Percentiles rank a stretch among this genome's conserved stretches.
Evolutionary conservation across 2,888 invertebrate genomes (phyloP).

Genomic region (Caenorhabditis sp.): DNA sequence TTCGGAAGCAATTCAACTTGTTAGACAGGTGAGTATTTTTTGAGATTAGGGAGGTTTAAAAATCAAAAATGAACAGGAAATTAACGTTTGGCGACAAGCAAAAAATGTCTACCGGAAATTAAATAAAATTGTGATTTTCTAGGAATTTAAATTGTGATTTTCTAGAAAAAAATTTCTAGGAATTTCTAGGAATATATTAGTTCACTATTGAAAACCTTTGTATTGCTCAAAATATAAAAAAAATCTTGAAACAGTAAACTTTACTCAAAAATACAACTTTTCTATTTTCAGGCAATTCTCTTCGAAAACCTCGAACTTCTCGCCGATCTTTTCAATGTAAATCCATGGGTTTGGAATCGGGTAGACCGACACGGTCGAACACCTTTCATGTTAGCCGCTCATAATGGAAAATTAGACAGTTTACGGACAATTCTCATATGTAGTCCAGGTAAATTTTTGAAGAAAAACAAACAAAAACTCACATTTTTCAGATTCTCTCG

Average conservation of each 20-base stretch:
- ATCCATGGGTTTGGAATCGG: slow-evolving; percentile 50
- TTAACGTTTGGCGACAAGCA: too few species aligned
- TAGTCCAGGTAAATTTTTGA: slow-evolving; percentile 14
- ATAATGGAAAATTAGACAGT: slow-evolving; percentile 76
- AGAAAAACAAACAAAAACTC: too few species aligned
- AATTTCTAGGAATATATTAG: not conserved
- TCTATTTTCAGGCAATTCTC: slow-evolving; percentile 77
- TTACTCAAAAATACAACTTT: not conserved
- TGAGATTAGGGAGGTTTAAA: too few species aligned
- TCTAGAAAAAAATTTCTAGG: too few species aligned
- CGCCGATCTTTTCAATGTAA: slow-evolving; percentile 79
- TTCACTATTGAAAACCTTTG: too few species aligned
- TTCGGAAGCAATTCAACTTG: slow-evolving; percentile 51
- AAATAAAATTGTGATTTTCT: too few species aligned
- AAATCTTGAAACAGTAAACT: too few species aligned
- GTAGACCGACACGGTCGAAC: slow-evolving; percentile 75
- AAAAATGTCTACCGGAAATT: too few species aligned
- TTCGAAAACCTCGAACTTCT: slow-evolving; percentile 88
- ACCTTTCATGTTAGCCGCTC: slow-evolving; percentile 82
- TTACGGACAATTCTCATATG: slow-evolving; percentile 72
- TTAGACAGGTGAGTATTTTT: slow-evolving; percentile 58
- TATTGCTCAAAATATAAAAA: too few species aligned
- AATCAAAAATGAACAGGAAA: too few species aligned
- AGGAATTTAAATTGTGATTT: too few species aligned
- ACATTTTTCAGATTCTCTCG: slow-evolving; percentile 33